These are phyloP conservation scores for Lobophora halterata DNA, from an alignment of 2,888 invertebrate genomes.

Conservation along the genomic window DNA sequence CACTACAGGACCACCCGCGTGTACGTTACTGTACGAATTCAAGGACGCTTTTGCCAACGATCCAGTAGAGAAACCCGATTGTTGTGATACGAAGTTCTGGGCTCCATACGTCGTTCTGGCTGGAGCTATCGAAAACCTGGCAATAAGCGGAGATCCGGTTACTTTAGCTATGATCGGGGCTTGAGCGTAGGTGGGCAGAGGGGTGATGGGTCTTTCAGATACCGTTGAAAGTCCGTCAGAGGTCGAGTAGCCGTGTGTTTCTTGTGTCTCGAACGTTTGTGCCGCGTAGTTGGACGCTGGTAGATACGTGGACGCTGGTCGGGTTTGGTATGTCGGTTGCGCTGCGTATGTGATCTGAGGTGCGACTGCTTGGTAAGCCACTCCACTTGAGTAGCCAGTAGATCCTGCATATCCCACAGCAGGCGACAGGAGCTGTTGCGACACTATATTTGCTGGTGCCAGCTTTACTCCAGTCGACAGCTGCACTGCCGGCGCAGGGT, in stretches of 20 bases:
- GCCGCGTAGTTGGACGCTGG: conserved; percentile 44
- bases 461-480: conserved; percentile 61
- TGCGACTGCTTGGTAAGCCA: conserved; percentile 48
- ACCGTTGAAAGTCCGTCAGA: conserved; percentile 73
- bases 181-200: conserved; percentile 69
- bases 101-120: conserved; percentile 54
- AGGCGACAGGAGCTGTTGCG: conserved; percentile 32
- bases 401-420: conserved; percentile 34
- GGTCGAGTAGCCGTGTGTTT: conserved; percentile 78
- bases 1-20: conserved; percentile 66
- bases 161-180: conserved; percentile 77
- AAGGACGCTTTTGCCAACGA: conserved; percentile 68
- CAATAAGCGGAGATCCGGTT: conserved; percentile 69
- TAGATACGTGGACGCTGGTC: conserved; percentile 46
- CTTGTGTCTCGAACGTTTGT: conserved; percentile 43
- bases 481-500: conserved; percentile 77
- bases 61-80: conserved; percentile 48
- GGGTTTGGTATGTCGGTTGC: conserved; percentile 21
- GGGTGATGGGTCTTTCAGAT: conserved; percentile 57
- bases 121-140: conserved; percentile 58
- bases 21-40: conserved; percentile 54
- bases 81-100: conserved; percentile 59
- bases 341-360: conserved; percentile 56
- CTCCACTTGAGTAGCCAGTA: conserved; percentile 39
- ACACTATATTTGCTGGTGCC: conserved; percentile 34